Evolutionary conservation across 2,113 vertebrate genomes (phyloP), one percentile per base, ranked within the genome.

Genomic region (Asarcornis scutulata): DNA sequence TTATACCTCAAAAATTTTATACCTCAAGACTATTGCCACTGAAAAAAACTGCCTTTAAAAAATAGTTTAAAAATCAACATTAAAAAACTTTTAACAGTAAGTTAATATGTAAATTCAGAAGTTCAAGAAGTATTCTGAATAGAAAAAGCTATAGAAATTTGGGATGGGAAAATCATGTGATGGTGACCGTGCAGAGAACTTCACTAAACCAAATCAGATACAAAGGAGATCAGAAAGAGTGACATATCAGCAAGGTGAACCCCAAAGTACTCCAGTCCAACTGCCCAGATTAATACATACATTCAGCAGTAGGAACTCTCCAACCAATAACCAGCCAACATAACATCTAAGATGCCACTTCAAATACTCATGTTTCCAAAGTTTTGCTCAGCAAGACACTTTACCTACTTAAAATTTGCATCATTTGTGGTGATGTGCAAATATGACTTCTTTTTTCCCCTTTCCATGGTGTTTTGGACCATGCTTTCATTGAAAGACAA

Each of bases 161-260:
- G 38, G 0, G 1, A 69, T 2, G 3, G 66, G 4, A 4, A 6
- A 59, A 59, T 63, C 31, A 46, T 20, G 50, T 2, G 2, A 23
- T 13, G 46, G 48, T 14, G 52, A 15, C 22, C 32, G 44, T 13
- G 7, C 26, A 63, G 36, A 62, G 16, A 84, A 75, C 6, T 74
- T 52, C 17, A 2, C 46, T 86, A 29, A 86, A 77, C 13, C 17
- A 25, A 69, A 71, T 50, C 18, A 52, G 7, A 55, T 13, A 46
- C 16, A 46, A 0, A 40, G 13, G 66, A 59, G 26, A 52, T 11
- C 13, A 52, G 50, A 29, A 79, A 52, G 22, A 46, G 59, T 22
- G 63, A 53, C 21, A 32, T 7, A 36, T 5, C 18, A 17, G 8
- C 62, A 75, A 50, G 12, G 18, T 11, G 14, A 17, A 56, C 7